phyloP scores from a whole-genome alignment of 2,888 invertebrate genomes.

The Ormyrus nitidulus region DNA sequence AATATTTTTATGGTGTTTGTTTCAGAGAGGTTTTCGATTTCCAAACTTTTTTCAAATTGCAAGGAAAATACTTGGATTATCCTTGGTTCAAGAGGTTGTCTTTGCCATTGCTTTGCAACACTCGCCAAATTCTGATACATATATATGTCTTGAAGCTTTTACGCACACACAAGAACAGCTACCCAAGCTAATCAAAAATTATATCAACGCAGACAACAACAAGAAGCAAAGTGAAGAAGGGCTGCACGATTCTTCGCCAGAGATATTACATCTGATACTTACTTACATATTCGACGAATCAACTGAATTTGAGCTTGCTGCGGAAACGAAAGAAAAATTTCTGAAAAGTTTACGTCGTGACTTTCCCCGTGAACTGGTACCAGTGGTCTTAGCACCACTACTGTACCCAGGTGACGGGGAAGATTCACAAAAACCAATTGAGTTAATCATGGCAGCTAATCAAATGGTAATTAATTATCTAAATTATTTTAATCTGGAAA shows the following conservation, averaged over 20 bases:
- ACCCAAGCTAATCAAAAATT: slow-evolving; percentile 90
- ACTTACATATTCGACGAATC: slow-evolving; percentile 78
- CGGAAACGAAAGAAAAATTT: slow-evolving; percentile 88
- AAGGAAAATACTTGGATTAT: slow-evolving; percentile 90
- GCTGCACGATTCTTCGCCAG: slow-evolving; percentile 92
- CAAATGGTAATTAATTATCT: slow-evolving; percentile 66
- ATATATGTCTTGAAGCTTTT: slow-evolving; percentile 80
- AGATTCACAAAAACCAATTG: slow-evolving; percentile 76
- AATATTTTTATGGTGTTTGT: slow-evolving; percentile 48
- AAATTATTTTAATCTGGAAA: neutral
- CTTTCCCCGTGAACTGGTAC: slow-evolving; percentile 91
- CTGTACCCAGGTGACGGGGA: slow-evolving; percentile 88
- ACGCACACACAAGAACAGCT: slow-evolving; percentile 89
- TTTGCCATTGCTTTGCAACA: slow-evolving; percentile 90
- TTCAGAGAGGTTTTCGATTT: slow-evolving; percentile 86
- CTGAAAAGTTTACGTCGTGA: slow-evolving; percentile 88
- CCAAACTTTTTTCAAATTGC: slow-evolving; percentile 89
- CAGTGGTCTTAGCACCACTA: slow-evolving; percentile 91
- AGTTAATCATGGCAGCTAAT: slow-evolving; percentile 72
- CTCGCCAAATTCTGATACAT: slow-evolving; percentile 86
- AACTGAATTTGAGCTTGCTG: slow-evolving; percentile 80
- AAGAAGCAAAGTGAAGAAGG: slow-evolving; percentile 86
- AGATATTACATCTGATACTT: slow-evolving; percentile 90
- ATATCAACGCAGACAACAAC: slow-evolving; percentile 85
- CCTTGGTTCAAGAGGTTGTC: slow-evolving; percentile 93